A percentile compares a stretch with the other conserved stretches of the same genome.
phyloP scores from a whole-genome alignment of 2,888 invertebrate species.

The Drosophila longiperda region DNA sequence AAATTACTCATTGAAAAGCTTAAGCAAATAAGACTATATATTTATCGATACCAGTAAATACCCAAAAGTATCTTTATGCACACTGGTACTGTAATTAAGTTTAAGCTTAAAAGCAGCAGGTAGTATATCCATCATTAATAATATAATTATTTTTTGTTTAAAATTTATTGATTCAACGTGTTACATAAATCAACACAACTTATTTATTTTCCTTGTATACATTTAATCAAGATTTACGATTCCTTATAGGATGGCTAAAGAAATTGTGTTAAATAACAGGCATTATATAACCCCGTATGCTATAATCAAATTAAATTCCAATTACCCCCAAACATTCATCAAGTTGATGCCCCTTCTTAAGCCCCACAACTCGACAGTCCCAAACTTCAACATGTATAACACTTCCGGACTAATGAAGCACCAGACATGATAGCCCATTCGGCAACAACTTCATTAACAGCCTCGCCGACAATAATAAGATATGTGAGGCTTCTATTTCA shows the following conservation, averaged over 20 bases:
- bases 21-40: background rate
- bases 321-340: conserved; percentile 55
- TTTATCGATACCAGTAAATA: background rate
- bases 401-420: conserved; percentile 76
- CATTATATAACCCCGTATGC: conserved; percentile 49
- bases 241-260: background rate
- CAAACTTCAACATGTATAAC: conserved; percentile 64
- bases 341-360: conserved; percentile 5
- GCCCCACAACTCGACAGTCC: conserved; percentile 11
- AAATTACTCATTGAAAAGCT: background rate
- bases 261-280: conserved; percentile 48
- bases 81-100: background rate
- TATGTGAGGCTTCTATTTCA: conserved; percentile 57
- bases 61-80: background rate
- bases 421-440: conserved; percentile 42
- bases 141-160: background rate
- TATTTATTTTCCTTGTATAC: background rate
- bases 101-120: background rate
- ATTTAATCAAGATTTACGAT: conserved; percentile 1
- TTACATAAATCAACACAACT: background rate
- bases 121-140: background rate
- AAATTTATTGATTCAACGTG: background rate
- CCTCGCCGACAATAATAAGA: conserved; percentile 44
- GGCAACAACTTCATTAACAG: conserved; percentile 75
- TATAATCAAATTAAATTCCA: conserved; percentile 67